Evolutionary conservation across 2,888 invertebrate genomes (phyloP).

Genomic region (Agrotis segetum): DNA sequence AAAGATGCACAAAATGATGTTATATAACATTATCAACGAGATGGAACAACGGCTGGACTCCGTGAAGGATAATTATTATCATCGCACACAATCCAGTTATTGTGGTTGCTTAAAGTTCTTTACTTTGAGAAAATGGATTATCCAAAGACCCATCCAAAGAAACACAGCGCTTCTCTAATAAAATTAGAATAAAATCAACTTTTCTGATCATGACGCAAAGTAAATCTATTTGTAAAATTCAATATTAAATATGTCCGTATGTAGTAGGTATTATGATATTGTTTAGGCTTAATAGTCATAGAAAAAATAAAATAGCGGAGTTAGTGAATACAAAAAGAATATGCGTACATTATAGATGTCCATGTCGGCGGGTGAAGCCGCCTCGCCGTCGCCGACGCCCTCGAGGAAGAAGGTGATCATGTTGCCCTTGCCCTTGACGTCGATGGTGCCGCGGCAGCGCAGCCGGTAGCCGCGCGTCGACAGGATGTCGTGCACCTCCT

Average conservation of each 20-base stretch:
- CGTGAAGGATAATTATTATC: too few relatives aligned
- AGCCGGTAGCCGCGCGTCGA: conserved; percentile 94
- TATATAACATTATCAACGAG: too few relatives aligned
- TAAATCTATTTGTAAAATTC: not conserved
- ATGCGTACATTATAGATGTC: conserved; percentile 79
- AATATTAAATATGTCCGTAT: too few relatives aligned
- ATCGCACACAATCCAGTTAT: too few relatives aligned
- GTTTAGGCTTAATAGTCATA: too few relatives aligned
- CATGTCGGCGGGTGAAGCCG: conserved; percentile 52
- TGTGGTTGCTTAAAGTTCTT: too few relatives aligned
- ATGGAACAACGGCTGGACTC: too few relatives aligned
- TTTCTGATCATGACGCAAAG: not conserved
- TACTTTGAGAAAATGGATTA: too few relatives aligned
- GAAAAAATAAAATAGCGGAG: not conserved
- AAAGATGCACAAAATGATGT: too few relatives aligned
- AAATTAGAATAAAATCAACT: not conserved
- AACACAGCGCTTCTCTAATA: too few relatives aligned
- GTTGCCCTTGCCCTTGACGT: conserved; percentile 98
- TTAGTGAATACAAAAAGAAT: not conserved
- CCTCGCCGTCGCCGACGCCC: conserved; percentile 83
- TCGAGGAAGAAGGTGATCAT: conserved; percentile 97
- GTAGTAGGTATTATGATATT: too few relatives aligned
- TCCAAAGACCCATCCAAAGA: too few relatives aligned
- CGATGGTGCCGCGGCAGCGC: conserved; percentile 96
- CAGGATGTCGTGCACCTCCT: conserved; percentile 96